Evolutionary conservation across 2,797 vertebrate species (phyloP), one percentile per base, ranked within the genome.

Genomic region (Crocidura indochinensis): DNA sequence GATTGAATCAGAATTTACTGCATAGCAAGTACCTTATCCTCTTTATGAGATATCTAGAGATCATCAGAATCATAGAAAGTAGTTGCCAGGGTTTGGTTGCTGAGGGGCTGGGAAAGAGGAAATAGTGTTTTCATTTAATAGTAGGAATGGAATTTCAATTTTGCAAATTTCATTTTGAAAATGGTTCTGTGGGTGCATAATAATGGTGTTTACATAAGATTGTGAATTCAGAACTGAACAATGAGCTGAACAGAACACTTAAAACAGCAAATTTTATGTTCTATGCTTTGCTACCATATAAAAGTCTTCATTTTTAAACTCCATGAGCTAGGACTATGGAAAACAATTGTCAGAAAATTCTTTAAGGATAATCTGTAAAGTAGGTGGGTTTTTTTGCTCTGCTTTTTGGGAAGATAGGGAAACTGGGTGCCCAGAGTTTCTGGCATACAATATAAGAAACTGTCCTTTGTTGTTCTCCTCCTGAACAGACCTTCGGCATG

Each of bases 401-500:
- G 62, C 22, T 46, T 5, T 38, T 60, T 24, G 3, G 51, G 89
- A 65, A 85, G 31, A 47, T 67, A 22, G 47, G 49, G 3, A 2
- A 19, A 83, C 24, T 1, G 62, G 14, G 17, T 44, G 10, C 74
- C 86, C 83, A 77, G 31, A 6, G 31, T 64, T 87, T 92, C 67
- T 79, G 0, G 19, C 78, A 38, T 17, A 26, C 53, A 62, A 75
- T 67, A 49, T 51, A 29, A 38, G 71, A 85, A 92, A 46, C 9
- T 0, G 6, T 68, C 47, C 65, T 74, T 27, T 79, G 49, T 26
- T 91, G 56, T 88, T 6, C 49, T 90, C 71, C 44, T 81, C 83
- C 71, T 82, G 85, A 29, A 56, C 97, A 99, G 99, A 99, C 99
- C 0, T 99, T 99, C 97, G 98, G 98, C 80, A 97, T 99, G 98